Evolutionary conservation across 2,888 invertebrate species (phyloP).

Genomic region (Dryobotodes eremita): DNA sequence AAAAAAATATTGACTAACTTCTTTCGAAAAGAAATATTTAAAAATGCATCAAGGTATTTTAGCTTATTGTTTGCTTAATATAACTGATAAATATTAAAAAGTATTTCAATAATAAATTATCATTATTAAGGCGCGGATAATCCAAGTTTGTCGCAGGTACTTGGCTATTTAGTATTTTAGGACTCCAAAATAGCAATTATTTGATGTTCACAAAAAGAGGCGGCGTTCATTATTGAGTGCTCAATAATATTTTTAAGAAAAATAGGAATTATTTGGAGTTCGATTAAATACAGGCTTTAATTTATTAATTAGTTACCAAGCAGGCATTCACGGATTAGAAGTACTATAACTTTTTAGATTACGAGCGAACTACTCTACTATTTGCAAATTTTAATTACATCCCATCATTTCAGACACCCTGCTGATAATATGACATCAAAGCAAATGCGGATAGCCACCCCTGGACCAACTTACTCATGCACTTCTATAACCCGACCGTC

Average conservation of each 20-base stretch:
- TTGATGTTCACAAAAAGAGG: too few species aligned
- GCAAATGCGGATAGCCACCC: conserved; percentile 74
- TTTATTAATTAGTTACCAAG: background rate
- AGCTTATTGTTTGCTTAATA: background rate
- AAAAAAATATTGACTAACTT: too few species aligned
- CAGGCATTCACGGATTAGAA: conserved; percentile 13
- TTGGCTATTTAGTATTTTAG: background rate
- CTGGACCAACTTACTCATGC: conserved; percentile 36
- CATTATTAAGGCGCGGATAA: background rate
- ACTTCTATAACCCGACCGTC: conserved; percentile 2
- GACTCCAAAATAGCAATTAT: too few species aligned
- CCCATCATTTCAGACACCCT: conserved; percentile 76
- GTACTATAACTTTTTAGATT: conserved; percentile 51
- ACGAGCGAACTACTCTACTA: conserved; percentile 49
- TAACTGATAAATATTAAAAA: too few species aligned
- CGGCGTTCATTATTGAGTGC: background rate
- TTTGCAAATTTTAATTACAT: conserved; percentile 78
- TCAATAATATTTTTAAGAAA: background rate
- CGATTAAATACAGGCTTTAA: background rate
- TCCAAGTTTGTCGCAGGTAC: background rate
- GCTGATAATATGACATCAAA: conserved; percentile 83
- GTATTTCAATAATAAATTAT: background rate
- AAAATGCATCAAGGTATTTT: background rate
- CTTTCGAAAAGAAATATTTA: background rate
- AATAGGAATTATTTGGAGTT: background rate